These are phyloP conservation scores for Rhizoglyphus robini DNA, from an alignment of 1,140 invertebrate species.

Conservation along the genomic window DNA sequence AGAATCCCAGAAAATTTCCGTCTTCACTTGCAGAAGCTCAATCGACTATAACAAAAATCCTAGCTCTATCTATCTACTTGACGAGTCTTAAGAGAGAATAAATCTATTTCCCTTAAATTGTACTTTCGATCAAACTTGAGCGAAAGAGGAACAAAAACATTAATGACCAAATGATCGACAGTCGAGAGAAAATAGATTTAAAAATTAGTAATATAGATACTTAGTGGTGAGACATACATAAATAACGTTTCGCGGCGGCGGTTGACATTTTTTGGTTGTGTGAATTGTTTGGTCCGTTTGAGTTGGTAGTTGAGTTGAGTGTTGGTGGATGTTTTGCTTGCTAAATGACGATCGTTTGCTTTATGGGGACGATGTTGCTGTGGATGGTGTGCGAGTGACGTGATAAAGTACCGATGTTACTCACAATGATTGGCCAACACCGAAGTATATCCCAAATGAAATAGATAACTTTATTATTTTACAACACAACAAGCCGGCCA, in stretches of 20 bases:
- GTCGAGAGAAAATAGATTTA: too few species aligned
- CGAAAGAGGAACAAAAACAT: too few species aligned
- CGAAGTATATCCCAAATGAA: background rate
- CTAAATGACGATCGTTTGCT: background rate
- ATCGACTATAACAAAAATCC: too few species aligned
- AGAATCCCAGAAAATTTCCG: too few species aligned
- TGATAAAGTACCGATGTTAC: background rate
- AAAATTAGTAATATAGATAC: too few species aligned
- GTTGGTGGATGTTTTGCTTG: background rate
- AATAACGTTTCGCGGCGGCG: constrained; percentile 9
- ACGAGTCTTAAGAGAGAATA: too few species aligned
- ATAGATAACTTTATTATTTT: constrained; percentile 1
- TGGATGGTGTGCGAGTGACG: background rate
- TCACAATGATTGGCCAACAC: background rate
- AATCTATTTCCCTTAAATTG: too few species aligned
- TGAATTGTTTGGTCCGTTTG: background rate
- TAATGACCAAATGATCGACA: too few species aligned
- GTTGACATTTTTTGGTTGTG: constrained; percentile 5
- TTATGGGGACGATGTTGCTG: background rate
- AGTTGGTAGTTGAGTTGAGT: background rate
- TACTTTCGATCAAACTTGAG: too few species aligned
- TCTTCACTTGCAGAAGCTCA: too few species aligned
- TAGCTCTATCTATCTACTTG: too few species aligned
- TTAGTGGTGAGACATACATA: constrained; percentile 7
- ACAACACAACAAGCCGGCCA: background rate